A percentile compares a stretch with the other conserved stretches of the same genome.
phyloP scores from a whole-genome alignment of 1,140 invertebrate species.

The Drosophila nannoptera region DNA sequence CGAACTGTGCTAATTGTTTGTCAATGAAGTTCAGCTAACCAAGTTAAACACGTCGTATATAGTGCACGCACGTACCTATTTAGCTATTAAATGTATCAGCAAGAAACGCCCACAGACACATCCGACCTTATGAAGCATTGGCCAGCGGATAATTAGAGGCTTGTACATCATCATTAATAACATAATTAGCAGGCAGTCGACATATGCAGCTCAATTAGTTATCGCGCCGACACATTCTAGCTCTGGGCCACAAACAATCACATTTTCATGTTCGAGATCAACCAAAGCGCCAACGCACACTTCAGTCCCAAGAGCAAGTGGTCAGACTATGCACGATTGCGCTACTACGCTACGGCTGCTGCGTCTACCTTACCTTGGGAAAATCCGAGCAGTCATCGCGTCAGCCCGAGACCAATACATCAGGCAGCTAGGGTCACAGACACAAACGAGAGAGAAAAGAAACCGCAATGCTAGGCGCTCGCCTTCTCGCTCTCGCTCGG shows the following conservation, averaged over 20 bases:
- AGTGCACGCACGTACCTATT: constrained; percentile 64
- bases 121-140: constrained; percentile 52
- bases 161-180: constrained; percentile 34
- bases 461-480: constrained; percentile 20
- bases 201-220: not conserved
- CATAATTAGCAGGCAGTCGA: constrained; percentile 30
- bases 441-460: constrained; percentile 15
- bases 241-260: constrained; percentile 17
- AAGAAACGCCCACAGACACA: constrained; percentile 48
- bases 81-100: constrained; percentile 59
- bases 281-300: constrained; percentile 25
- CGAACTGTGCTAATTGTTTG: constrained; percentile 68
- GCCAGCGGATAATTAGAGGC: constrained; percentile 12
- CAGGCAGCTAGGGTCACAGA: constrained; percentile 25
- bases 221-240: constrained; percentile 30
- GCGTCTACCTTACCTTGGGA: constrained; percentile 63
- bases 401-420: constrained; percentile 43
- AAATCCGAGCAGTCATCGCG: constrained; percentile 72
- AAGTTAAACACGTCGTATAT: constrained; percentile 58
- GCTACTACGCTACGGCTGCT: not conserved
- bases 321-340: constrained; percentile 32
- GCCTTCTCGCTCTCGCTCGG: not conserved
- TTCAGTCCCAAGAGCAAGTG: constrained; percentile 19
- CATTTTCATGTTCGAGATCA: constrained; percentile 12
- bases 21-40: constrained; percentile 52